These are phyloP conservation scores for Microplitis deprimator DNA, from an alignment of 2,888 invertebrate genomes.

Conservation along the genomic window DNA sequence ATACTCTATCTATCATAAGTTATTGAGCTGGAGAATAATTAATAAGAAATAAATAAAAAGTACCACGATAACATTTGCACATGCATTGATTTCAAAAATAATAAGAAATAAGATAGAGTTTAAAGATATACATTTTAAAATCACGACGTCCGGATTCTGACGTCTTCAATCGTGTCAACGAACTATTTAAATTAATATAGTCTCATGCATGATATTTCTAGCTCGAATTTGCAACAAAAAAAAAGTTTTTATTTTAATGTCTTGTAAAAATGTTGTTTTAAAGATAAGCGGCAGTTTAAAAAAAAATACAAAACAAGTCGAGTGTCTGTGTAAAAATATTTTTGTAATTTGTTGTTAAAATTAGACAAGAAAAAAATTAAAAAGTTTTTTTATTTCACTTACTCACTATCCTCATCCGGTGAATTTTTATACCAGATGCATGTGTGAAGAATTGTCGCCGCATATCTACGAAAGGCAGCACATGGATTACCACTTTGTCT, in stretches of 20 bases:
- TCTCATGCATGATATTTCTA: slow-evolving; percentile 8
- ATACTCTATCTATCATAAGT: no score
- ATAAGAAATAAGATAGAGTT: background rate
- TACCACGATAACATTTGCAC: slow-evolving; percentile 17
- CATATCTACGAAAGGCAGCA: slow-evolving; percentile 83
- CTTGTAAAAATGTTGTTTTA: slow-evolving; percentile 2
- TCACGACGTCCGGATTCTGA: background rate
- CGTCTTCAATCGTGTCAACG: slow-evolving; percentile 14
- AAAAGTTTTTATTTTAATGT: background rate
- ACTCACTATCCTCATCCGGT: slow-evolving; percentile 62
- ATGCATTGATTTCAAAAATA: slow-evolving; percentile 16
- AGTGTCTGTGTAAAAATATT: background rate
- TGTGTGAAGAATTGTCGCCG: slow-evolving; percentile 84
- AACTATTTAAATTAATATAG: background rate
- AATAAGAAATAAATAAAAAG: background rate
- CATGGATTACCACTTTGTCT: slow-evolving; percentile 78
- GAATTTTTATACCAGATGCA: slow-evolving; percentile 84
- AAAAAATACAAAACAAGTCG: background rate
- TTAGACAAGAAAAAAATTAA: background rate
- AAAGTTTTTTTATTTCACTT: slow-evolving; percentile 46
- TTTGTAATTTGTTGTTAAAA: background rate
- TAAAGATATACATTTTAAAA: slow-evolving; percentile 16
- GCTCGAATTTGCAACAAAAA: slow-evolving; percentile 6
- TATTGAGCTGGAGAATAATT: background rate
- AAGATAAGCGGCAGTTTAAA: background rate